Conservation (phyloP, 2,888 invertebrate species). For the Aelia acuminata region DNA sequence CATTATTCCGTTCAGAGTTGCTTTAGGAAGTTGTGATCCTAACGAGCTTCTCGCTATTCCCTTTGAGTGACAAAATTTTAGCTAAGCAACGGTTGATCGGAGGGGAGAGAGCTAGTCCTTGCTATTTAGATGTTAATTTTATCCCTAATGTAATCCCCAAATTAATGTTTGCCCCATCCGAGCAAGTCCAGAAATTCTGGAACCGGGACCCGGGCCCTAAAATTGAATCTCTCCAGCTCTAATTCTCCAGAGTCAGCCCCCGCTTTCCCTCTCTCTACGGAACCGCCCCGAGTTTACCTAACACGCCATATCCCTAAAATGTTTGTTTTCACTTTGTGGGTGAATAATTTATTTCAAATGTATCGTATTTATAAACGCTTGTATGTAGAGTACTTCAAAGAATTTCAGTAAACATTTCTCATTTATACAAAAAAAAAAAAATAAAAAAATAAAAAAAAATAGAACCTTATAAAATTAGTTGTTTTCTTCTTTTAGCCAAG, state of each 20-base stretch:
- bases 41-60: background rate
- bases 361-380: background rate
- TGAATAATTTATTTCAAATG: background rate
- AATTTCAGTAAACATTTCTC: too few relatives aligned
- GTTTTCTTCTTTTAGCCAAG: too few relatives aligned
- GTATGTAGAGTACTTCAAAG: too few relatives aligned
- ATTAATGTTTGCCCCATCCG: conserved; percentile 47
- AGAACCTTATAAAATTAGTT: too few relatives aligned
- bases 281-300: background rate
- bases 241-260: background rate
- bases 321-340: background rate
- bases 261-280: background rate
- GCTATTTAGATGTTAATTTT: conserved; percentile 48
- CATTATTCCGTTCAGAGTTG: background rate
- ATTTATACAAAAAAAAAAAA: too few relatives aligned
- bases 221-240: conserved; percentile 46
- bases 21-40: background rate
- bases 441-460: too few relatives aligned
- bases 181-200: conserved; percentile 32
- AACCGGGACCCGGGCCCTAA: background rate
- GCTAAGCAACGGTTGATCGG: background rate
- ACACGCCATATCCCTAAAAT: background rate
- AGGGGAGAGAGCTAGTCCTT: background rate
- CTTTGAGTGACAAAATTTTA: conserved; percentile 34
- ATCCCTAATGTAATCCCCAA: conserved; percentile 48